Percentiles rank a stretch among this genome's conserved stretches.
These are phyloP conservation scores for Saccostrea echinata DNA, from an alignment of 1,140 invertebrate species.

Conservation along the genomic window DNA sequence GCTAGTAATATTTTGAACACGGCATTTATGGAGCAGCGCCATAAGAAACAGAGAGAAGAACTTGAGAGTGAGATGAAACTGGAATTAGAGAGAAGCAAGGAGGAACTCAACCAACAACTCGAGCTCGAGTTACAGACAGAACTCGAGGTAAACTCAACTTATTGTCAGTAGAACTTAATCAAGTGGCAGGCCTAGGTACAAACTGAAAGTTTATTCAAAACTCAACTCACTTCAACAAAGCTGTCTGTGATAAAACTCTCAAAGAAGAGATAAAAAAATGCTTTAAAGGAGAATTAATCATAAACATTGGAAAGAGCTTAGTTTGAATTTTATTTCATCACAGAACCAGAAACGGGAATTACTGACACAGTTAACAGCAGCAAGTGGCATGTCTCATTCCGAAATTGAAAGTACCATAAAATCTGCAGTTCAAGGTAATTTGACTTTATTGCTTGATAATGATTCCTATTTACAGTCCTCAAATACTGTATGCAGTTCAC, in stretches of 20 bases:
- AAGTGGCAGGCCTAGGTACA: no score
- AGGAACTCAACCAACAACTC: conserved; percentile 71
- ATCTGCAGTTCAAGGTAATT: conserved; percentile 66
- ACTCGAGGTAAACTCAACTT: conserved; percentile 63
- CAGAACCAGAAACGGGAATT: conserved; percentile 72
- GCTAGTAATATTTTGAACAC: conserved; percentile 72
- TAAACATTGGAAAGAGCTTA: not conserved
- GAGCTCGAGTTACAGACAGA: conserved; percentile 71
- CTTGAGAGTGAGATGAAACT: conserved; percentile 75
- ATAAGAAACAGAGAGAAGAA: conserved; percentile 70
- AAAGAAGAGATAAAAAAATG: no score
- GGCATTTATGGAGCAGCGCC: conserved; percentile 71
- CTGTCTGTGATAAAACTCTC: no score
- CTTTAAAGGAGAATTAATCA: not conserved
- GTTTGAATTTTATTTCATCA: conserved; percentile 9
- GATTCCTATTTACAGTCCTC: not conserved
- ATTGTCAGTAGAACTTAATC: no score
- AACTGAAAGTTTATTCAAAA: no score
- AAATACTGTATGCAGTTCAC: not conserved
- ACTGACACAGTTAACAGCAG: conserved; percentile 71
- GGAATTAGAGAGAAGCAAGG: conserved; percentile 72
- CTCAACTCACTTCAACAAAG: no score
- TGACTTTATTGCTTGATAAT: not conserved
- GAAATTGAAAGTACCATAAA: conserved; percentile 70
- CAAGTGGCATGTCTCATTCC: conserved; percentile 70